phyloP scores from a whole-genome alignment of 1,140 invertebrate species.

The Drosophila azteca region DNA sequence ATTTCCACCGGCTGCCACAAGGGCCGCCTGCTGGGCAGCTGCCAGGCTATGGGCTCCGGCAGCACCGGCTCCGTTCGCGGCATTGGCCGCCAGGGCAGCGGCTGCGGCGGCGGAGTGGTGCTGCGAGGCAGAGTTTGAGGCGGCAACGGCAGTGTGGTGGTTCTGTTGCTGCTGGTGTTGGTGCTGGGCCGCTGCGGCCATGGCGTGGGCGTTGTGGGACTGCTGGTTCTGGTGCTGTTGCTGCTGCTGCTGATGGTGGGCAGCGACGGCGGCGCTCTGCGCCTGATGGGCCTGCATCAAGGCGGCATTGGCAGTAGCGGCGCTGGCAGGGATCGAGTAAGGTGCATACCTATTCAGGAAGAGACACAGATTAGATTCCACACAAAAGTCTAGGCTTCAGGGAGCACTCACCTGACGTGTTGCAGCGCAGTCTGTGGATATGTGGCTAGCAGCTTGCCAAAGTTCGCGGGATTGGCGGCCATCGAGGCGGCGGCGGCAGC shows the following conservation, averaged over 20 bases:
- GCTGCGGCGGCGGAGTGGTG: constrained; percentile 80
- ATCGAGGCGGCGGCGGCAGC: constrained; percentile 81
- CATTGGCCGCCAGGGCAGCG: constrained; percentile 84
- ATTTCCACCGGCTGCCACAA: constrained; percentile 71
- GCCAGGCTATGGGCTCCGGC: constrained; percentile 81
- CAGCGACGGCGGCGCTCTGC: constrained; percentile 83
- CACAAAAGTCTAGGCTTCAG: not conserved
- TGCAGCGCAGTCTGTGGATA: constrained; percentile 85
- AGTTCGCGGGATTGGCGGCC: constrained; percentile 86
- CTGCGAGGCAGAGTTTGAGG: constrained; percentile 83
- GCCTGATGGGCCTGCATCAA: constrained; percentile 80
- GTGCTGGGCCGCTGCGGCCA: constrained; percentile 67
- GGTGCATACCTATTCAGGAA: constrained; percentile 72
- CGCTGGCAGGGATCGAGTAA: constrained; percentile 82
- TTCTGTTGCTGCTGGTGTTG: constrained; percentile 62
- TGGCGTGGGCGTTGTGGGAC: constrained; percentile 63
- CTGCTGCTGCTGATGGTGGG: constrained; percentile 78
- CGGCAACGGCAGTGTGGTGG: constrained; percentile 61
- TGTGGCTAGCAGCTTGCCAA: constrained; percentile 89
- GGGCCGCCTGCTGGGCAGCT: constrained; percentile 84
- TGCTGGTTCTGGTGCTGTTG: constrained; percentile 69
- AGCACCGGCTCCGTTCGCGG: constrained; percentile 83
- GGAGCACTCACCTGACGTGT: constrained; percentile 72
- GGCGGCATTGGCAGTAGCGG: constrained; percentile 80
- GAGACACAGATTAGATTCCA: not conserved